phyloP scores from a whole-genome alignment of 2,797 vertebrate species.

The Labroides dimidiatus region DNA sequence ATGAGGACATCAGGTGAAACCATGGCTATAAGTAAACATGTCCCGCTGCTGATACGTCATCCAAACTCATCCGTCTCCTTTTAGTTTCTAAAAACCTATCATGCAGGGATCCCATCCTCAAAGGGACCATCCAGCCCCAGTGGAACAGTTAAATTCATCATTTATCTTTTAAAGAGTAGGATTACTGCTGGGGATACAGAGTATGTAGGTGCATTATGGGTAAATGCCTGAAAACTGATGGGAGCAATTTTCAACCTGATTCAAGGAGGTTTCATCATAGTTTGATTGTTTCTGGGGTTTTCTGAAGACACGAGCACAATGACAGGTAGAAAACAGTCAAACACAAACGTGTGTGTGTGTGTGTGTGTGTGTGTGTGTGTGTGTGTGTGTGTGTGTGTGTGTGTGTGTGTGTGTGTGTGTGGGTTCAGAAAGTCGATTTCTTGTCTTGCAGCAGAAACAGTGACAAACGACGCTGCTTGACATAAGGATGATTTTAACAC shows the following conservation, averaged over 20 bases:
- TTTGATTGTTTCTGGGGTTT: background rate
- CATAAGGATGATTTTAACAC: slow-evolving; percentile 60
- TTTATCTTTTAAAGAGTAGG: background rate
- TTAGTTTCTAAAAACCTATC: slow-evolving; percentile 2
- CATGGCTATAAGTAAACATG: slow-evolving; percentile 20
- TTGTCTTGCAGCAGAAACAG: slow-evolving; percentile 15
- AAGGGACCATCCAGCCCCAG: slow-evolving; percentile 32
- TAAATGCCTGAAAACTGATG: background rate
- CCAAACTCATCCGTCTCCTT: slow-evolving; percentile 21
- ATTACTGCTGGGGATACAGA: background rate
- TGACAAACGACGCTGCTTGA: slow-evolving; percentile 31
- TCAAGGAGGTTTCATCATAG: background rate
- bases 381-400: background rate
- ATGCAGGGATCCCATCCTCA: slow-evolving; percentile 5
- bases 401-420: background rate
- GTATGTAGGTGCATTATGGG: slow-evolving; percentile 1
- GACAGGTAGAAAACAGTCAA: background rate
- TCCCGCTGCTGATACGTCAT: slow-evolving; percentile 20
- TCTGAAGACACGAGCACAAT: background rate
- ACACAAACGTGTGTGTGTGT: background rate
- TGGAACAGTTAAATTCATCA: slow-evolving; percentile 35
- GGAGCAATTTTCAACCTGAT: background rate
- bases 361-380: background rate
- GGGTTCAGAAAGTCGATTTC: background rate
- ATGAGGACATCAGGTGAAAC: slow-evolving; percentile 23